Base-by-base conservation (phyloP, 2,113 vertebrate species). In the Diphyllodes magnificus region DNA sequence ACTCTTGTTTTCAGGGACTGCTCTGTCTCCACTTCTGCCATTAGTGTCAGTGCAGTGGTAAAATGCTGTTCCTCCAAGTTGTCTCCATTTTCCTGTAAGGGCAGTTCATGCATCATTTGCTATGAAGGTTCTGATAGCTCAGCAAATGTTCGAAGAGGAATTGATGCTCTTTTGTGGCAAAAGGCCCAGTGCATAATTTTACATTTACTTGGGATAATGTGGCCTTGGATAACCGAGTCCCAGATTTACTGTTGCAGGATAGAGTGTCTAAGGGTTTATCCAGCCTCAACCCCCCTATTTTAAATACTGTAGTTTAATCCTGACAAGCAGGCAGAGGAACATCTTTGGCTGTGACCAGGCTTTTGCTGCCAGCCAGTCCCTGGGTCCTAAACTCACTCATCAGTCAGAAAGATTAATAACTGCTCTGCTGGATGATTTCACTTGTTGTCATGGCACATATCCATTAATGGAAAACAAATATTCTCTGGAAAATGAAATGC, bases 381-480 rank as follows among this genome's bases (percentile, higher is more conserved):
- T 95, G 91, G 92, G 86, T 92, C 77, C 86, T 96, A 91, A 94
- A 96, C 88, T 95, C 92, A 92, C 77, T 96, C 92, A 93, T 95
- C 94, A 96, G 81, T 94, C 75, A 93, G 86, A 79, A 93, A 88
- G 91, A 96, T 96, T 94, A 97, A 95, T 92, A 93, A 85, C 73
- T 73, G 65, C 70, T 89, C 88, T 89, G 95, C 86, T 95, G 81
- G 82, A 90, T 95, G 95, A 96, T 93, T 97, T 96, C 93, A 94
- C 75, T 94, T 95, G 92, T 95, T 96, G 85, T 94, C 92, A 86
- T 97, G 96, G 93, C 95, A 92, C 37, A 15, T 76, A 83, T 88
- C 96, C 92, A 93, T 93, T 95, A 94, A 88, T 88, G 95, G 94
- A 94, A 96, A 96, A 96, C 93, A 97, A 96, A 92, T 96, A 81